Base-by-base conservation (phyloP, 2,888 invertebrate species). In the Galerucella nymphaeae region DNA sequence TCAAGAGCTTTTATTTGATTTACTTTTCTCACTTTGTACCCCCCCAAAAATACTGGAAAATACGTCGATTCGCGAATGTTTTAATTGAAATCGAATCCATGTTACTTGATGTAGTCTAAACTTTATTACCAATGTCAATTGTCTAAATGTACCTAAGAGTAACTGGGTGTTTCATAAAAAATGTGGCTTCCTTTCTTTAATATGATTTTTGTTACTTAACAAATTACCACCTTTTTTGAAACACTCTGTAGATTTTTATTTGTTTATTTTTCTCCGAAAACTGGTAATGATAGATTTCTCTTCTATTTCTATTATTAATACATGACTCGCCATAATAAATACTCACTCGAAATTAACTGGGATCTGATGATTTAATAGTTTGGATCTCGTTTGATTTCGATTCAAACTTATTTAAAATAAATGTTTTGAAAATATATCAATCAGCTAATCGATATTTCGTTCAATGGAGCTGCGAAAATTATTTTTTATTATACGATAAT, bases 101-200 rank as follows among this genome's bases (percentile, higher is more conserved):
- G 23, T 13, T 58, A 30, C n/a, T 30, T 58, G n/a, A n/a, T n/a
- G 58, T 30, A 30, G 30, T 23, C 23, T 30, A 20, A 23, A 48
- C 16, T 48, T 45, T 63, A 20, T 18, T 63, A 62, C 63, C 20
- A 10, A 63, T 45, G 63, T 63, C 63, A 63, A 63, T 63, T 63
- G 16, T 20, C 48, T 45, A 45, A 63, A 45, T 45, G 8, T 63
- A n/a, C n/a, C n/a, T n/a, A 63, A 63, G 63, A 63, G n/a, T 41
- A 57, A 23, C 11, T 53, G 55, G 20, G 55, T 55, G 55, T 55
- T 55, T 20, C 16, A 55, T 30, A 6, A 20, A 18, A 16, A 55
- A 10, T 2, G 16, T 55, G 55, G 20, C 18, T 16, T 18, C 55
- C 42, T 11, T 42, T n/a, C n/a, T n/a, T n/a, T n/a, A n/a, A n/a